Conservation (phyloP, 2,797 vertebrate genomes). For the Lepidocolaptes lacrymiger region DNA sequence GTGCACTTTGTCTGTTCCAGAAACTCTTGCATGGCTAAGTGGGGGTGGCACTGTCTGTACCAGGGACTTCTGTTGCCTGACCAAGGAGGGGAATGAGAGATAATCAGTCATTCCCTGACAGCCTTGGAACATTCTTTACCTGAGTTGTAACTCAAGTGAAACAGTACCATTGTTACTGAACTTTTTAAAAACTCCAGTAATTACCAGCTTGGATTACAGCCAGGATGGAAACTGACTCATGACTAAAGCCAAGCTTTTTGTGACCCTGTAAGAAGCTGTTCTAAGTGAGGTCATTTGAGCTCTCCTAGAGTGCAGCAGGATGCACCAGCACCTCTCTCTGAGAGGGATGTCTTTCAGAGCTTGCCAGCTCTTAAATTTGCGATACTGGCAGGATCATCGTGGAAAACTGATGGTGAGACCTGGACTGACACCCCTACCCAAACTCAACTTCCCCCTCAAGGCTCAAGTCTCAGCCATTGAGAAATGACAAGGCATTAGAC, state of each 20-base stretch:
- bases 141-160: neutral
- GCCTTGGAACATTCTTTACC: neutral
- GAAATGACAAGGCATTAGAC: neutral
- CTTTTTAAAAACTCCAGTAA: neutral
- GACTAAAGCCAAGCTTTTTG: neutral
- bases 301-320: neutral
- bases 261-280: neutral
- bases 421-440: neutral
- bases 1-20: rapidly evolving
- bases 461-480: neutral
- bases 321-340: neutral
- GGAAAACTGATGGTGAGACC: neutral
- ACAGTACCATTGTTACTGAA: neutral
- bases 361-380: neutral
- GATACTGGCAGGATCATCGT: neutral
- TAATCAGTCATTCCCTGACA: neutral
- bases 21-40: neutral
- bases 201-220: neutral
- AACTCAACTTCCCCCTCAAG: neutral
- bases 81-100: neutral
- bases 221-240: neutral
- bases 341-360: neutral
- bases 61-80: neutral
- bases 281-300: neutral
- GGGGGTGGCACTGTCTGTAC: neutral